phyloP scores from a whole-genome alignment of 2,797 vertebrate genomes.

The Sternarchorhynchus goeldii region DNA sequence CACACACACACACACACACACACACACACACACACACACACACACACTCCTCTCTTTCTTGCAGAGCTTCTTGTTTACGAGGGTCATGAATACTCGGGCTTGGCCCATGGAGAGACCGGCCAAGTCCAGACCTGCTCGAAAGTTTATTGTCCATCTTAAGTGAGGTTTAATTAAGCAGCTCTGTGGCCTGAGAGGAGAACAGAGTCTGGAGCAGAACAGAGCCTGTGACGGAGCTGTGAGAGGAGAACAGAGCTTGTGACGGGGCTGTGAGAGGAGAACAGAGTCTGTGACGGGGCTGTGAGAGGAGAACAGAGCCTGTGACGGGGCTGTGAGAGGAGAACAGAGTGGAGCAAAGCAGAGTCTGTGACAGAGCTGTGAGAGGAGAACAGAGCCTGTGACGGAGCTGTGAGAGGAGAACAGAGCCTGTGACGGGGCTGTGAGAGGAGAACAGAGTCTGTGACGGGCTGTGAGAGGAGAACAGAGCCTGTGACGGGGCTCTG shows the following conservation, averaged over 20 bases:
- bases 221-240: conserved; percentile 65
- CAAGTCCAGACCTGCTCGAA: conserved; percentile 73
- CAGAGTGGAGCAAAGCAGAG: conserved; percentile 55
- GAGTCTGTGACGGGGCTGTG: too few relatives aligned
- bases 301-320: conserved; percentile 67
- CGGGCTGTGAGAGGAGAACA: conserved; percentile 56
- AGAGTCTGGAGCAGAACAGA: conserved; percentile 57
- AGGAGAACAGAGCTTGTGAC: conserved; percentile 56
- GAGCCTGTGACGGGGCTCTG: too few relatives aligned
- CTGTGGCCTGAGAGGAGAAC: conserved; percentile 72
- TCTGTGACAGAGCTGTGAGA: conserved; percentile 61
- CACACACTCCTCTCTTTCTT: conserved; percentile 48
- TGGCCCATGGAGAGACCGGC: conserved; percentile 68
- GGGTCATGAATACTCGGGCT: conserved; percentile 74
- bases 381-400: conserved; percentile 55
- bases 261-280: conserved; percentile 64
- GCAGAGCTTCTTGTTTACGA: conserved; percentile 76
- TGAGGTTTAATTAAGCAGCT: conserved; percentile 84
- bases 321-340: conserved; percentile 56
- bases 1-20: conserved; percentile 53
- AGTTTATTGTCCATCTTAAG: conserved; percentile 80
- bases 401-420: conserved; percentile 63
- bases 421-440: too few relatives aligned
- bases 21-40: conserved; percentile 65
- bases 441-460: conserved; percentile 67